Evolutionary conservation across 2,888 invertebrate species (phyloP).

Genomic region (Andrena minutula): DNA sequence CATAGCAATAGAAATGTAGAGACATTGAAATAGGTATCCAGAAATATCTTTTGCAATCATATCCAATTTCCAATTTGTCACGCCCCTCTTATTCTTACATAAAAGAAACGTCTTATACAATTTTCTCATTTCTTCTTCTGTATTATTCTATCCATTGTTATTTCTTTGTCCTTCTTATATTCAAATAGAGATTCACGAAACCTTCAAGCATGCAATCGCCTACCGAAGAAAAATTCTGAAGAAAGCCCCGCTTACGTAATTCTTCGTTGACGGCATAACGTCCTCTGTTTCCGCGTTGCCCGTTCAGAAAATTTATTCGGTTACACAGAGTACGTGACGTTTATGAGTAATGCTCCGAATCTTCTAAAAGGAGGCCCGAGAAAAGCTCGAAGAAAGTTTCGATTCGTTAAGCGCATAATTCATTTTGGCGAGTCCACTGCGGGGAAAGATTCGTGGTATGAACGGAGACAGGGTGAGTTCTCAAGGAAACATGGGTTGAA

Average conservation of each 20-base stretch:
- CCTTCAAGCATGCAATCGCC: constrained; percentile 17
- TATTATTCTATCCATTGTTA: no score
- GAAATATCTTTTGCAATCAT: no score
- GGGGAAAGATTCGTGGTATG: no score
- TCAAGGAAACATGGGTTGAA: no score
- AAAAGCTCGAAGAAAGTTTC: constrained; percentile 49
- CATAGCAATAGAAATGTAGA: no score
- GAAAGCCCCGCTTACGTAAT: constrained; percentile 43
- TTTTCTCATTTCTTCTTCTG: no score
- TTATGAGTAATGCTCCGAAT: constrained; percentile 46
- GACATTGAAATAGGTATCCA: no score
- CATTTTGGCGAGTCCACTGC: constrained; percentile 3
- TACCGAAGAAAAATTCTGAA: constrained; percentile 28
- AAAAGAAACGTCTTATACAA: no score
- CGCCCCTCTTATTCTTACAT: no score
- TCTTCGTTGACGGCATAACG: constrained; percentile 13
- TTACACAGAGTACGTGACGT: constrained; percentile 57
- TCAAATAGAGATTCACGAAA: not conserved
- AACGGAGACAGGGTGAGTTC: no score
- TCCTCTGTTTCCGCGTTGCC: constrained; percentile 58
- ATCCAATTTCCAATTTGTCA: no score
- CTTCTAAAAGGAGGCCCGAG: constrained; percentile 30
- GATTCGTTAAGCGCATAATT: constrained; percentile 33
- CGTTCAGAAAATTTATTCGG: constrained; percentile 48
- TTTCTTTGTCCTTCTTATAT: not conserved